A percentile compares a stretch with the other conserved stretches of the same genome.
Evolutionary conservation across 2,113 vertebrate genomes (phyloP).

Genomic region (Anser brachyrhynchus): DNA sequence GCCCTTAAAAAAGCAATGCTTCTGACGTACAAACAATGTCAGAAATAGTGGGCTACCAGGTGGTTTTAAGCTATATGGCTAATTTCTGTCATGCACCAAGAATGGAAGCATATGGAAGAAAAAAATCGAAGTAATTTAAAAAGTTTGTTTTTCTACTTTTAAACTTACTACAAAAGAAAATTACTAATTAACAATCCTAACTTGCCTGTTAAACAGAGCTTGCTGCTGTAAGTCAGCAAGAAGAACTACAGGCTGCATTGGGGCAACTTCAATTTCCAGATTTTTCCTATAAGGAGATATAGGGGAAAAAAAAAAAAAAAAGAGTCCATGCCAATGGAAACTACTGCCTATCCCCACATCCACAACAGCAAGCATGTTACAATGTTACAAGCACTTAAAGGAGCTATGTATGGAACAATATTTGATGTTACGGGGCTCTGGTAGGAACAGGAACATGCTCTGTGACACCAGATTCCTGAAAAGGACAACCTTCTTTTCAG

Average conservation of each 20-base stretch:
- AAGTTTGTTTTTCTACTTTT: slow-evolving; percentile 24
- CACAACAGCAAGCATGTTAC: neutral
- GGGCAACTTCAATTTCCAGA: neutral
- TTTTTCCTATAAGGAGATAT: neutral
- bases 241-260: neutral
- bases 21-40: neutral
- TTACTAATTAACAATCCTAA: neutral
- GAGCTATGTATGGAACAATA: neutral
- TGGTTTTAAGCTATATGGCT: neutral
- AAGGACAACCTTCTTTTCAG: neutral
- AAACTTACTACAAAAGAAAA: slow-evolving; percentile 12
- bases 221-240: neutral
- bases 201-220: slow-evolving; percentile 14
- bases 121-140: neutral
- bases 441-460: neutral
- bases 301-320: neutral
- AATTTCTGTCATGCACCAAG: neutral
- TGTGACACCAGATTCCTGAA: neutral
- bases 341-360: neutral
- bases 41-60: neutral
- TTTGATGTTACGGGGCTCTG: neutral
- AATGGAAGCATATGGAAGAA: neutral
- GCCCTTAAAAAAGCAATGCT: neutral
- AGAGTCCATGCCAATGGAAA: neutral
- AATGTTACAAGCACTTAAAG: neutral